Percentiles rank a stretch among this genome's conserved stretches.
These are phyloP conservation scores for Neostethus bicornis DNA, from an alignment of 2,797 vertebrate species.

Conservation along the genomic window DNA sequence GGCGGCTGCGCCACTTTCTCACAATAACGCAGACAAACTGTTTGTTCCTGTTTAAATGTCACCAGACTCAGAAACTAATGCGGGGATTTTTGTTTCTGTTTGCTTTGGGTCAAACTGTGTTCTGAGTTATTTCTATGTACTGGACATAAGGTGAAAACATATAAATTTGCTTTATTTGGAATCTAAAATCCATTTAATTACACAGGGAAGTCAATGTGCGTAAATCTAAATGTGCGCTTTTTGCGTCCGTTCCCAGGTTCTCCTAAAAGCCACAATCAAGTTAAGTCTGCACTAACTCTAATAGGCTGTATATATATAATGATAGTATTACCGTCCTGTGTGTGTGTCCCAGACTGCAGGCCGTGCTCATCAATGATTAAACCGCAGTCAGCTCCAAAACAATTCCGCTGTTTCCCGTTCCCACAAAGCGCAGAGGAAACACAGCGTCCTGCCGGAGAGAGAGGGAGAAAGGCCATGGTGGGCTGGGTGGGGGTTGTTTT, in stretches of 20 bases:
- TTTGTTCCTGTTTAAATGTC: no score
- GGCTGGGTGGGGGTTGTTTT: not conserved
- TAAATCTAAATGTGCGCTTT: constrained; percentile 11
- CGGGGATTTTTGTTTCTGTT: no score
- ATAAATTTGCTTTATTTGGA: no score
- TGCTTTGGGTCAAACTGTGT: no score
- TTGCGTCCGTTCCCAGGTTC: constrained; percentile 16
- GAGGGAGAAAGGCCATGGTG: constrained; percentile 15
- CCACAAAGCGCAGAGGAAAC: constrained; percentile 77
- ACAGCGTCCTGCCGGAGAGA: constrained; percentile 68
- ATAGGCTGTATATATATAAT: constrained; percentile 20
- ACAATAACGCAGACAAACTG: no score
- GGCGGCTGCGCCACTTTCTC: no score
- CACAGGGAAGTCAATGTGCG: not conserved
- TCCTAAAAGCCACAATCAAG: constrained; percentile 24
- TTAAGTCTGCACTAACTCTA: constrained; percentile 7
- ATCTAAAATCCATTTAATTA: no score
- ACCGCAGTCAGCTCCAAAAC: constrained; percentile 68
- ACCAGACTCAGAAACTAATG: no score
- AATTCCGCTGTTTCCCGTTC: constrained; percentile 80
- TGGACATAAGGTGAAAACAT: no score
- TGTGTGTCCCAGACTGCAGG: constrained; percentile 46
- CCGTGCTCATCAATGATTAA: constrained; percentile 76
- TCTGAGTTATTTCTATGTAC: no score
- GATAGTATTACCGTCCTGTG: constrained; percentile 47